Evolutionary conservation across 2,797 vertebrate species (phyloP).

Genomic region (Gymnopithys bicolor): DNA sequence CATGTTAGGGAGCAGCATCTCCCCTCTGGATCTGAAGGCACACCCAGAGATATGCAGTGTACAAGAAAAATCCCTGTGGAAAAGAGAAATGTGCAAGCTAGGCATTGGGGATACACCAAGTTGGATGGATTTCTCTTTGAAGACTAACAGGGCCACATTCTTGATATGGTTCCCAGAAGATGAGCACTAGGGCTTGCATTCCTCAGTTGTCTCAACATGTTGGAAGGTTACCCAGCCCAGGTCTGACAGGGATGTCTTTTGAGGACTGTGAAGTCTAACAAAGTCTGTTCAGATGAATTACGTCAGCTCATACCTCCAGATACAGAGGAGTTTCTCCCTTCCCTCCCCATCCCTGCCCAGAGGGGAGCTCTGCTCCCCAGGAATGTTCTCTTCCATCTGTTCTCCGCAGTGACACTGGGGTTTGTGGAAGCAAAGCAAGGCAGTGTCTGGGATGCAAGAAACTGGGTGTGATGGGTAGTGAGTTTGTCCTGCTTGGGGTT

Average conservation of each 20-base stretch:
- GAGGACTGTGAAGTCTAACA: neutral
- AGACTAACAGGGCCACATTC: slow-evolving; percentile 2
- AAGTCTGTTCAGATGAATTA: neutral
- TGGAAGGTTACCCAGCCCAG: neutral
- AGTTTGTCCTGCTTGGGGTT: neutral
- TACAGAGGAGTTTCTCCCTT: neutral
- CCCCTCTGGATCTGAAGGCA: neutral
- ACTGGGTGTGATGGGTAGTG: neutral
- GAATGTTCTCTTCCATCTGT: neutral
- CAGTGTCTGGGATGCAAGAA: neutral
- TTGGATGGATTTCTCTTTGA: neutral
- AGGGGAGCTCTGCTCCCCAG: neutral
- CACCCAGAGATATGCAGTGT: neutral
- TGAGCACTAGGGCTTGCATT: slow-evolving; percentile 4
- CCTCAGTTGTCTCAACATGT: neutral
- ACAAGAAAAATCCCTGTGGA: neutral
- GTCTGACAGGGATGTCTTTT: neutral
- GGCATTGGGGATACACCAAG: neutral
- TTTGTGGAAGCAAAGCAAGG: neutral
- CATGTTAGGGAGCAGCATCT: neutral
- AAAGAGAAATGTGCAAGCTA: neutral
- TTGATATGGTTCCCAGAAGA: neutral
- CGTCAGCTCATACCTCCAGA: neutral
- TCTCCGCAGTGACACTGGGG: rapidly evolving
- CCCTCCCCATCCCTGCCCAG: neutral